Evolutionary conservation across 1,140 invertebrate genomes (phyloP).

Genomic region (Drepana arcuata): DNA sequence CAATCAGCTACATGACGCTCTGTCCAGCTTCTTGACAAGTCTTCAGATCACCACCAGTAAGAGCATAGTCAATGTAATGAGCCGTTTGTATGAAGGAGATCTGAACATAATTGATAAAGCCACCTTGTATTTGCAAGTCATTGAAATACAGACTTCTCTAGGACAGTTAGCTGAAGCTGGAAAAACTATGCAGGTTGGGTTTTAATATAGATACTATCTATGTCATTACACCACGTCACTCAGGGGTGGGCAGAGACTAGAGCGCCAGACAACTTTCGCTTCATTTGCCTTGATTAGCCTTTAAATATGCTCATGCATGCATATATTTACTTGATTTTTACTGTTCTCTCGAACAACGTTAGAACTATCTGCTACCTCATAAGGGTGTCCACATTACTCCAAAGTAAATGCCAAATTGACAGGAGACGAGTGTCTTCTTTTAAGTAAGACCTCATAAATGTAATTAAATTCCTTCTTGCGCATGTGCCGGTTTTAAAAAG

Average conservation of each 20-base stretch:
- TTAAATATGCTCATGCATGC: too few species aligned
- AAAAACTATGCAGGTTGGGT: slow-evolving; percentile 77
- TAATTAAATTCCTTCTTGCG: too few species aligned
- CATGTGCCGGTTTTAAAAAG: too few species aligned
- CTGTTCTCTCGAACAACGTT: too few species aligned
- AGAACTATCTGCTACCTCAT: too few species aligned
- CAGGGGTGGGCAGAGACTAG: background rate
- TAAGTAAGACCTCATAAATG: too few species aligned
- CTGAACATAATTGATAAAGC: slow-evolving; percentile 85
- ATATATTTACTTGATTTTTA: too few species aligned
- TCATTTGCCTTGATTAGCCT: too few species aligned
- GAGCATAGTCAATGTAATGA: slow-evolving; percentile 21
- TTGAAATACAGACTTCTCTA: slow-evolving; percentile 81
- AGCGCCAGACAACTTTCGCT: background rate
- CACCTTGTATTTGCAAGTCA: slow-evolving; percentile 90
- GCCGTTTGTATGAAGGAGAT: slow-evolving; percentile 52
- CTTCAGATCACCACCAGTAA: slow-evolving; percentile 46
- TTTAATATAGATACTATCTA: background rate
- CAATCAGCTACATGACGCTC: slow-evolving; percentile 80
- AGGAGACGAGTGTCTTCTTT: too few species aligned
- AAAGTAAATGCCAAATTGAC: too few species aligned
- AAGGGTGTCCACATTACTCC: too few species aligned
- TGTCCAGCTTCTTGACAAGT: slow-evolving; percentile 78
- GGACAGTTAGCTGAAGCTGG: slow-evolving; percentile 85
- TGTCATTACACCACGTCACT: background rate